These are phyloP conservation scores for Sphaerophoria rueppellii DNA, from an alignment of 2,888 invertebrate species.

Conservation along the genomic window DNA sequence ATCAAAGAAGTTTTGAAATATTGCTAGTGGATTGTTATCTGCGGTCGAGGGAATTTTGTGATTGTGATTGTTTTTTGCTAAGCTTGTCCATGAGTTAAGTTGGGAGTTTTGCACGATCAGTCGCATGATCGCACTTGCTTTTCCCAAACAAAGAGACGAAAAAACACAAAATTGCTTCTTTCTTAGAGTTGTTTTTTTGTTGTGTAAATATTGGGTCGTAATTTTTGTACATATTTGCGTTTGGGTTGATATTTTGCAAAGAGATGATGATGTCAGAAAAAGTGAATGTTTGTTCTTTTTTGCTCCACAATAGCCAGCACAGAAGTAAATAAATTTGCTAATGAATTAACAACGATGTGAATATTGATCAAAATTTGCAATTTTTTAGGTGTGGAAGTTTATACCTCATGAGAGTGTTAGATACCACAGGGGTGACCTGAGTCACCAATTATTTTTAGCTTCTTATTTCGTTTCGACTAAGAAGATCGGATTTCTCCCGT, in stretches of 20 bases:
- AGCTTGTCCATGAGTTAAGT: slow-evolving; percentile 56
- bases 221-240: not conserved
- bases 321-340: too few relatives aligned
- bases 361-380: too few relatives aligned
- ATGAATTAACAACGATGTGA: too few relatives aligned
- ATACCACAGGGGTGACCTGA: too few relatives aligned
- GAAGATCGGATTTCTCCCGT: too few relatives aligned
- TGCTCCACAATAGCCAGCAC: too few relatives aligned
- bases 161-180: not conserved
- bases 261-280: slow-evolving; percentile 63
- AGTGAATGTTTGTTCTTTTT: slow-evolving; percentile 43
- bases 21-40: slow-evolving; percentile 12
- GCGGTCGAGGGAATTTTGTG: slow-evolving; percentile 18
- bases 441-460: too few relatives aligned
- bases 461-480: too few relatives aligned
- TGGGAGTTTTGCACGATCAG: slow-evolving; percentile 45
- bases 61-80: slow-evolving; percentile 30
- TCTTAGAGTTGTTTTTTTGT: not conserved
- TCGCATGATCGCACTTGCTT: slow-evolving; percentile 48
- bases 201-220: not conserved
- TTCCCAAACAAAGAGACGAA: not conserved
- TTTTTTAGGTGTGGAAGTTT: too few relatives aligned
- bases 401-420: too few relatives aligned
- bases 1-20: slow-evolving; percentile 50
- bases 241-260: slow-evolving; percentile 18